Evolutionary conservation across 2,888 invertebrate genomes (phyloP), one percentile per base, ranked within the genome.

Genomic region (Andrena trimmerana): DNA sequence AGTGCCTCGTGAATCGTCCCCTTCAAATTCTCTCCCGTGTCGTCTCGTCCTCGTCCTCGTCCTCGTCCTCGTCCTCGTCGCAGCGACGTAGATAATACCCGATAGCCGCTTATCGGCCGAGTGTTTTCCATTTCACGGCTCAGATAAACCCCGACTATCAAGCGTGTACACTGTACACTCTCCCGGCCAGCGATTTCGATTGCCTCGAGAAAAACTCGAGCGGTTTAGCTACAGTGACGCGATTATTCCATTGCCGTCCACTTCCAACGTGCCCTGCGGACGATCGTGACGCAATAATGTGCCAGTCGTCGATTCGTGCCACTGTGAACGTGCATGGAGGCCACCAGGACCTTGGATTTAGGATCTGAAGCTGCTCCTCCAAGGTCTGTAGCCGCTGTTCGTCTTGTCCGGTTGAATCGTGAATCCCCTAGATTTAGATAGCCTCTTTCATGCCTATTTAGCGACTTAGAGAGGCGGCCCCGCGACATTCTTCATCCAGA

Each of bases 91-190:
- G 81, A 82, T 85, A 84, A 84, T 66, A 62, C 24, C 10, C 36
- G 82, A 82, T 84, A 86, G 77, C 63, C 24, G 63, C 77, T 67
- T 79, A 76, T 84, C 76, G 59, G 52, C 62, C 62, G 33, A 68
- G 60, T 76, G 71, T 75, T 78, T 83, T 80, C 70, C 73, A 78
- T 78, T 81, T 76, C 59, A 70, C 42, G 31, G 69, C 50, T 54
- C 69, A 29, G 78, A 83, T 78, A 81, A 70, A 60, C 24, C 31
- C 57, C 50, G 36, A 31, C 62, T 42, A 42, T 42, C 42, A 16
- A 42, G 42, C 42, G 13, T 1, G 57, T 54, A 20, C 20, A 20
- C 20, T 20, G 20, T 20, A 20, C 20, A 20, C 59, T 33, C 42
- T 75, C 57, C 67, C 50, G 66, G 27, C 70, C 31, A 42, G 13